Conservation (phyloP, 2,888 invertebrate genomes). For the Cynaeus angustus region DNA sequence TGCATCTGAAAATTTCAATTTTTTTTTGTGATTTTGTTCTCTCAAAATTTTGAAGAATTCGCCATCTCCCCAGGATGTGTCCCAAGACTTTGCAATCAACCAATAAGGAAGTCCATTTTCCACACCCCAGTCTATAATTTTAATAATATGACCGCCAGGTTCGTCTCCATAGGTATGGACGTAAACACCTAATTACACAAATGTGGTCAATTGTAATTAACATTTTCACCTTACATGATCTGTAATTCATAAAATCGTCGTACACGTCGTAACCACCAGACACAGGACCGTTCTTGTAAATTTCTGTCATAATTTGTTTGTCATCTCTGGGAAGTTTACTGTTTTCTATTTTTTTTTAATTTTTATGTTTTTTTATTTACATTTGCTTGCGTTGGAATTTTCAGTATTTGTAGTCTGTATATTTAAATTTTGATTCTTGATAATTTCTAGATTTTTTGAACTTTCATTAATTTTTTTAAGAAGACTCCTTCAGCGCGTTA, state of each 20-base stretch:
- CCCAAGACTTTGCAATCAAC: slow-evolving; percentile 9
- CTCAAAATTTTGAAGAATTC: slow-evolving; percentile 11
- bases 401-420: too few relatives aligned
- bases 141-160: background rate
- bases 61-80: background rate
- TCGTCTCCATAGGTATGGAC: background rate
- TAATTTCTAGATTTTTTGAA: too few relatives aligned
- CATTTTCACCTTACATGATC: slow-evolving; percentile 61
- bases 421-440: too few relatives aligned
- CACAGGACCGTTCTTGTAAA: slow-evolving; percentile 77
- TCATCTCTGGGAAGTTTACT: slow-evolving; percentile 17
- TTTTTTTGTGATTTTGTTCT: background rate
- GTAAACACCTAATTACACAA: slow-evolving; percentile 11
- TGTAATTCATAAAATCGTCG: slow-evolving; percentile 86
- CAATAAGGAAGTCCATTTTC: slow-evolving; percentile 11
- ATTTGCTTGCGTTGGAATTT: too few relatives aligned
- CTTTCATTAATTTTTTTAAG: too few relatives aligned
- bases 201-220: too few relatives aligned
- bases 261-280: slow-evolving; percentile 77
- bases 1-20: too few relatives aligned
- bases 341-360: too few relatives aligned
- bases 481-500: too few relatives aligned
- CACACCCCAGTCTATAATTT: background rate
- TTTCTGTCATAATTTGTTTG: slow-evolving; percentile 49
- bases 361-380: too few relatives aligned